These are phyloP conservation scores for Glyptemys insculpta DNA, from an alignment of 2,797 vertebrate genomes.

Conservation along the genomic window DNA sequence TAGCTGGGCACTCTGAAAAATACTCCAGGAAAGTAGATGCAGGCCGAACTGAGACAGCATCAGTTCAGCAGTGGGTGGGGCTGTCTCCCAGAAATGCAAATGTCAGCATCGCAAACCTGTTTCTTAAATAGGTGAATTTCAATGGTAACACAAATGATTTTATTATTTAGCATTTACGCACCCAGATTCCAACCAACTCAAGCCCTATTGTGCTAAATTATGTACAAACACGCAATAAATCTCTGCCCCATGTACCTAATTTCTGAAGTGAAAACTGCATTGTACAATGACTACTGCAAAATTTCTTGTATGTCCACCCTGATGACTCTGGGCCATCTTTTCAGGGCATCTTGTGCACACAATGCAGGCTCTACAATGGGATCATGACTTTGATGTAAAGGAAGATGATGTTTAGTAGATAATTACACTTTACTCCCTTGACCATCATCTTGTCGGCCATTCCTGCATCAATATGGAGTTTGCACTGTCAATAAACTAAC, in stretches of 20 bases:
- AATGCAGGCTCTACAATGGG: fast-evolving
- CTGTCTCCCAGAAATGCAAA: neutral
- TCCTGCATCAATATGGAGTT: neutral
- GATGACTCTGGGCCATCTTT: neutral
- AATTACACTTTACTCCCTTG: fast-evolving
- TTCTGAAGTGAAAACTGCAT: neutral
- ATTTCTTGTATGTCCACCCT: neutral
- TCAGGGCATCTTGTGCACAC: neutral
- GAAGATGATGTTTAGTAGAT: neutral
- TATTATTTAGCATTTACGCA: neutral
- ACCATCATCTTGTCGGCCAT: fast-evolving
- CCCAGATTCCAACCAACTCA: neutral
- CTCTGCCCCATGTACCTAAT: fast-evolving
- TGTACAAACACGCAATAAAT: fast-evolving
- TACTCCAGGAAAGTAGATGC: neutral
- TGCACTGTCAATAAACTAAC: neutral
- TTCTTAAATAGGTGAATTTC: neutral
- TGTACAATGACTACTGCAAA: too few relatives aligned
- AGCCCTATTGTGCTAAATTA: neutral
- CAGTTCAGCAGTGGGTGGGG: neutral
- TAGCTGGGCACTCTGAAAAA: neutral
- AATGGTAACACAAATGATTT: neutral
- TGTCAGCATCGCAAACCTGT: neutral
- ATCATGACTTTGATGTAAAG: fast-evolving
- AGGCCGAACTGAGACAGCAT: neutral